These are phyloP conservation scores for Heteronetta atricapilla DNA, from an alignment of 2,113 vertebrate species.

Conservation along the genomic window DNA sequence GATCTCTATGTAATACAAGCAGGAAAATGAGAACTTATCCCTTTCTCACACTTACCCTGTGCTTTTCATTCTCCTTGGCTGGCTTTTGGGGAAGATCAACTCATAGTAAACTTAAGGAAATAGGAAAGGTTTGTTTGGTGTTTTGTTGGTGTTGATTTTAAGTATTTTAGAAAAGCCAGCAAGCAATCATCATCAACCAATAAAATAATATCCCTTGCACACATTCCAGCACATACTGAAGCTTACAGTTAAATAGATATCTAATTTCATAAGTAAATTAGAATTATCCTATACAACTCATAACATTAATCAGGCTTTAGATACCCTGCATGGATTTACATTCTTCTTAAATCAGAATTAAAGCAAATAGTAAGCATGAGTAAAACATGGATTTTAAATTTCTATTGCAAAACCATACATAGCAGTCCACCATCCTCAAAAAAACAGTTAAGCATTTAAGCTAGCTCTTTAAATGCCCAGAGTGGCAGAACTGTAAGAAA, in stretches of 20 bases:
- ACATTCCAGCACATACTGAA: neutral
- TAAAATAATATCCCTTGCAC: neutral
- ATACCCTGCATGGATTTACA: neutral
- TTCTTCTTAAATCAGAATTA: neutral
- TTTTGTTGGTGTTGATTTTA: neutral
- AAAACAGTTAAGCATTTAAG: neutral
- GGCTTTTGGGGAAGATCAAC: neutral
- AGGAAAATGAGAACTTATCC: neutral
- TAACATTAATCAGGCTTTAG: neutral
- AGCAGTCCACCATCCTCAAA: neutral
- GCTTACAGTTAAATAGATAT: neutral
- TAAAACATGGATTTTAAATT: neutral
- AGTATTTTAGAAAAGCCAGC: neutral
- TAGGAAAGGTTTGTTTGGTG: neutral
- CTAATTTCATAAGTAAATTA: neutral
- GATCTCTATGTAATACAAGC: neutral
- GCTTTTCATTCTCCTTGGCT: neutral
- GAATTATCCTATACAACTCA: neutral
- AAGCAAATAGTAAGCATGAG: neutral
- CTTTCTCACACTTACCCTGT: accelerated
- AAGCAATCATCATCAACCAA: neutral
- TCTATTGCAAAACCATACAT: neutral
- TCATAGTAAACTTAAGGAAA: neutral
- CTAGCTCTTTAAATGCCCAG: neutral
- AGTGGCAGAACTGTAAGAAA: neutral